phyloP scores from a whole-genome alignment of 1,140 invertebrate genomes.

The Pseudachorutes palmiensis region DNA sequence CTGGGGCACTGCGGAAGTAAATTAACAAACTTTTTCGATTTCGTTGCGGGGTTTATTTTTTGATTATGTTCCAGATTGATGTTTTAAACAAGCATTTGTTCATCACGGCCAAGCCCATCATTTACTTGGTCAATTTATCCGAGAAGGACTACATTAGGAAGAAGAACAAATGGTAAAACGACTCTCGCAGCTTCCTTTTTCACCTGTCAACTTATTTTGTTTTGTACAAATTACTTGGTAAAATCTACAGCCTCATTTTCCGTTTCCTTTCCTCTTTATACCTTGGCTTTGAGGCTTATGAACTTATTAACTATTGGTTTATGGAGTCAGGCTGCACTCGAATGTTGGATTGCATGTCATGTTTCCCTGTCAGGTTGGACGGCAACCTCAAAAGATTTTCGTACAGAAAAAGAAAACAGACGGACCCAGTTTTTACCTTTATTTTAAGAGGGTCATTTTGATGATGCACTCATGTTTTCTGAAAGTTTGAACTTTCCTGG shows the following conservation, averaged over 20 bases:
- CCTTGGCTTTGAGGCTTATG: background rate
- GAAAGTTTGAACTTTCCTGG: background rate
- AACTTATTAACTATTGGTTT: conserved; percentile 15
- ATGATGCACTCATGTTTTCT: conserved; percentile 2
- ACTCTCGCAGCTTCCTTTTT: background rate
- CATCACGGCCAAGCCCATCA: conserved; percentile 94
- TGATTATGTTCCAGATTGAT: conserved; percentile 68
- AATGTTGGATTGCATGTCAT: conserved; percentile 5
- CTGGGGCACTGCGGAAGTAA: conserved; percentile 89
- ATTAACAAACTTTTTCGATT: conserved; percentile 40
- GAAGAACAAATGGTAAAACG: conserved; percentile 90
- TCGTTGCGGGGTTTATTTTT: conserved; percentile 39
- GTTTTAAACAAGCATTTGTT: conserved; percentile 93
- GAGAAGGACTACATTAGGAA: conserved; percentile 98
- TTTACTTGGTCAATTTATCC: conserved; percentile 95
- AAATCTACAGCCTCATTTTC: conserved; percentile 13
- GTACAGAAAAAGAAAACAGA: conserved; percentile 2
- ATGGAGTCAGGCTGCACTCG: conserved; percentile 3
- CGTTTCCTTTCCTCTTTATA: background rate
- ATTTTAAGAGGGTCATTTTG: background rate
- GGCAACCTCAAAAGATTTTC: conserved; percentile 4
- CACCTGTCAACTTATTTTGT: conserved; percentile 6
- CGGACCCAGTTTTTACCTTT: background rate
- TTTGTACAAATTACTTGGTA: conserved; percentile 6
- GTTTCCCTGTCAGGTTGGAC: conserved; percentile 1